phyloP scores from a whole-genome alignment of 2,113 vertebrate species.

The Poicephalus gulielmi region DNA sequence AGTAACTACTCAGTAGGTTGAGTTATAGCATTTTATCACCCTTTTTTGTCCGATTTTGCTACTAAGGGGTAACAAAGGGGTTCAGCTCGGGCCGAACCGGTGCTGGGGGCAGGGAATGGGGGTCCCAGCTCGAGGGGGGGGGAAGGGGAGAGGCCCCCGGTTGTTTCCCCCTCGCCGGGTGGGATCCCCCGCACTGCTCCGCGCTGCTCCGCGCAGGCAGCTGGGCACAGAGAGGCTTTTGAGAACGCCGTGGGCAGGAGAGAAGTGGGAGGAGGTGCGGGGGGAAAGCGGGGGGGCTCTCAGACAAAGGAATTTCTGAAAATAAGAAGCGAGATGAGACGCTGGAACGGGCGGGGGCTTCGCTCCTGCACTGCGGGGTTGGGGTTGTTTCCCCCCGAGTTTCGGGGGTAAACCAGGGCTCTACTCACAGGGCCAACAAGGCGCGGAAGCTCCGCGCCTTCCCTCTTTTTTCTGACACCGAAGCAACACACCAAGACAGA shows the following conservation, averaged over 20 bases:
- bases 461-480: neutral
- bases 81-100: accelerated
- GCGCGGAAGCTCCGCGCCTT: neutral
- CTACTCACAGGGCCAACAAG: neutral
- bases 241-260: neutral
- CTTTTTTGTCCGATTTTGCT: neutral
- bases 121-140: too few relatives aligned
- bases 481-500: neutral
- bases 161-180: accelerated
- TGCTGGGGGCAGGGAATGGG: too few relatives aligned
- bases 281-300: neutral
- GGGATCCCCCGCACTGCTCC: neutral
- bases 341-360: neutral
- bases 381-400: neutral
- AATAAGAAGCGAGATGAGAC: neutral
- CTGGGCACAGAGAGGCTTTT: neutral
- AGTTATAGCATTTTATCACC: accelerated
- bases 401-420: neutral
- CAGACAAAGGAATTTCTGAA: conserved; percentile 51
- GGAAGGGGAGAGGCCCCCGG: too few relatives aligned
- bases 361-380: too few relatives aligned
- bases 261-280: neutral
- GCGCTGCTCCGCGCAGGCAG: neutral
- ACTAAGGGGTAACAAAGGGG: neutral
- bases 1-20: accelerated